phyloP scores from a whole-genome alignment of 2,113 vertebrate genomes.

The Mormoops blainvillei region DNA sequence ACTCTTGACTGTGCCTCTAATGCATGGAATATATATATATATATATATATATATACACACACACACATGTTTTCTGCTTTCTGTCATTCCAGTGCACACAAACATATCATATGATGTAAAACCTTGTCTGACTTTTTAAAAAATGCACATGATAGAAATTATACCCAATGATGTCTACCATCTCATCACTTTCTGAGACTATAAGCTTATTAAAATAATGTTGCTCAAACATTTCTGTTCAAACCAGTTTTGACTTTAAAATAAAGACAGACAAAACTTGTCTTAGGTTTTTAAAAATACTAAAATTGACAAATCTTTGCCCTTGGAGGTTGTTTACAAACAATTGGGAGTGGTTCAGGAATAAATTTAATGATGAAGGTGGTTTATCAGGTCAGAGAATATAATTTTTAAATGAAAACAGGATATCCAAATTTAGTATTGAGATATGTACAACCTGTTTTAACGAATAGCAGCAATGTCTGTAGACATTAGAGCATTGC shows the following conservation, averaged over 20 bases:
- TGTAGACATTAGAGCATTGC: not conserved
- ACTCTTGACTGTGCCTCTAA: not conserved
- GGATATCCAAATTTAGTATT: not conserved
- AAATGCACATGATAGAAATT: not conserved
- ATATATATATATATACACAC: too few species aligned
- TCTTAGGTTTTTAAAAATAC: not conserved
- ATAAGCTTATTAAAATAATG: not conserved
- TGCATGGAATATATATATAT: not conserved
- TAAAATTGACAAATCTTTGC: slow-evolving; percentile 13
- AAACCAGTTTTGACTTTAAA: slow-evolving; percentile 21
- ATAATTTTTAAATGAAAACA: slow-evolving; percentile 37
- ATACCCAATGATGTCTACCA: not conserved
- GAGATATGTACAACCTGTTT: not conserved
- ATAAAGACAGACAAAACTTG: not conserved
- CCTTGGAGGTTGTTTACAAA: not conserved
- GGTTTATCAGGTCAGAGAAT: not conserved
- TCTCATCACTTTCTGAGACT: not conserved
- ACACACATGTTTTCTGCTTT: not conserved
- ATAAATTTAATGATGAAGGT: not conserved
- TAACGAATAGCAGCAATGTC: not conserved
- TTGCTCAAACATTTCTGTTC: slow-evolving; percentile 35
- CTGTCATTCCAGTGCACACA: not conserved
- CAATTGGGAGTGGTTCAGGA: not conserved
- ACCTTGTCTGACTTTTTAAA: not conserved
- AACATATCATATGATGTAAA: not conserved